These are phyloP conservation scores for Allygus modestus DNA, from an alignment of 2,888 invertebrate species.

Conservation along the genomic window DNA sequence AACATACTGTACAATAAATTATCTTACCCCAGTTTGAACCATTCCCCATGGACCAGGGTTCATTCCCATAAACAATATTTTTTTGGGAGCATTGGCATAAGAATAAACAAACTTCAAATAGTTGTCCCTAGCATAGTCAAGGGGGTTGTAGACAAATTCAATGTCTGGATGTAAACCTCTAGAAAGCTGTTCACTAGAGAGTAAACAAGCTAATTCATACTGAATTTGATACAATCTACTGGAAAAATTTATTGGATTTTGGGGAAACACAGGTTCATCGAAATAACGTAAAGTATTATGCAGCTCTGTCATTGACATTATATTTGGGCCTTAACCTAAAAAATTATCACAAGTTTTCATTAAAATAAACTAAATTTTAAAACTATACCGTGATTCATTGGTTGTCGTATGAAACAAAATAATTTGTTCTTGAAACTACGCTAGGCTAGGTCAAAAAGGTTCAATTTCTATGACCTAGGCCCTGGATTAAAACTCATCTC, in stretches of 20 bases:
- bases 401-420: no score
- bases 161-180: constrained; percentile 77
- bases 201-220: constrained; percentile 16
- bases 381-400: no score
- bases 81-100: constrained; percentile 82
- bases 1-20: not conserved
- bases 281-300: not conserved
- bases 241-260: not conserved
- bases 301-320: no score
- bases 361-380: no score
- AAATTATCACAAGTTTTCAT: no score
- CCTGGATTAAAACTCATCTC: no score
- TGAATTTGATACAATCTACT: constrained; percentile 1
- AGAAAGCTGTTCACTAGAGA: not conserved
- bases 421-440: no score
- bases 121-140: constrained; percentile 88
- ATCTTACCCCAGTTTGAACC: constrained; percentile 93
- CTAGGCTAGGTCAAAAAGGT: no score
- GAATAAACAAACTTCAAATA: constrained; percentile 87
- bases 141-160: constrained; percentile 88
- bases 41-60: constrained; percentile 99
- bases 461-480: no score
- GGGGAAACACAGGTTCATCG: not conserved
- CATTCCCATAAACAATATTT: constrained; percentile 92
- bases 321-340: no score